These are phyloP conservation scores for Ectemnius lituratus DNA, from an alignment of 2,888 invertebrate genomes.

Conservation along the genomic window DNA sequence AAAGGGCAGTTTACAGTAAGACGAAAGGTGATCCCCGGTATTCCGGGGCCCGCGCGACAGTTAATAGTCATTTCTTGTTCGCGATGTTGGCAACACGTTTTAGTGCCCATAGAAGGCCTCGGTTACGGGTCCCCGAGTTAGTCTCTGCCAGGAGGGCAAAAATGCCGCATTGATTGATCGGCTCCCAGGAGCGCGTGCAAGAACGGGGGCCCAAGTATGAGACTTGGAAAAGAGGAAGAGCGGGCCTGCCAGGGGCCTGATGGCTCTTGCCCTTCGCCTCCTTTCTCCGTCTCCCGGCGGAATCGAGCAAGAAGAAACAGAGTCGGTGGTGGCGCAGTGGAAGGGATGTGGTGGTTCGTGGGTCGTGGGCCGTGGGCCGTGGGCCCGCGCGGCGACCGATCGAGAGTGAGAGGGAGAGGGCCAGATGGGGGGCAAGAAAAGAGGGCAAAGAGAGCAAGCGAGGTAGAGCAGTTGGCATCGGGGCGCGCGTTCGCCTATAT, in stretches of 20 bases:
- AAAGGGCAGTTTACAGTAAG: constrained; percentile 26
- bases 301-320: no score
- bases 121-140: constrained; percentile 63
- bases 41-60: constrained; percentile 67
- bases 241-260: no score
- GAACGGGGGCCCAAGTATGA: constrained; percentile 40
- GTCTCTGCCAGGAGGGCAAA: constrained; percentile 63
- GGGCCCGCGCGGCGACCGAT: constrained; percentile 22
- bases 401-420: constrained; percentile 44
- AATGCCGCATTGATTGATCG: constrained; percentile 74
- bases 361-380: constrained; percentile 18
- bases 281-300: no score
- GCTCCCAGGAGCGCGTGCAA: constrained; percentile 59
- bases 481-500: constrained; percentile 51
- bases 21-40: constrained; percentile 53
- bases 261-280: no score
- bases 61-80: constrained; percentile 70
- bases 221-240: constrained; percentile 38
- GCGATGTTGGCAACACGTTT: constrained; percentile 73
- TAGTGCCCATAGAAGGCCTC: constrained; percentile 72
- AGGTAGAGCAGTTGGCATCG: constrained; percentile 53
- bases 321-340: background rate
- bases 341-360: constrained; percentile 8
- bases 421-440: constrained; percentile 43
- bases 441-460: constrained; percentile 54